Base-by-base conservation (phyloP, 2,113 vertebrate species). In the Cinclus mexicanus region DNA sequence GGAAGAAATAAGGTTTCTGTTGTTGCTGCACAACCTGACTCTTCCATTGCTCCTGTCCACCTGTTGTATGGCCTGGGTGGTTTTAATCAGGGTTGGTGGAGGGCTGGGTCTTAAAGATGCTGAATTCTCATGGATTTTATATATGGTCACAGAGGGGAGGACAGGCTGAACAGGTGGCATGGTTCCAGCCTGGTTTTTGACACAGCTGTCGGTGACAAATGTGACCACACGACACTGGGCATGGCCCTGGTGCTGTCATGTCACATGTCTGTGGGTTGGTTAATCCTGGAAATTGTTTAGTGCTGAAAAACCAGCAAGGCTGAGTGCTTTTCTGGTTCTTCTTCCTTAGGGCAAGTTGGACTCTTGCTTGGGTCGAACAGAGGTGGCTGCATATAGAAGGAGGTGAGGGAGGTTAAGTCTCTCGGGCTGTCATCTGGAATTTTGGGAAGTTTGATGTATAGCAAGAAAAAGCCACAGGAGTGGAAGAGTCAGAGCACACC, bases 181-280 rank as follows among this genome's bases (percentile, higher is more conserved):
- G 4, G 41, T 41, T 83, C 14, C 56, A 47, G 15, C 46, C 50
- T 61, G 83, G 3, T 35, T 77, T 88, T 44, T 77, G 41, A 39
- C 56, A 10, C 47, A 35, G 52, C 9, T 90, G 50, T 42, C 64
- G 56, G 42, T 89, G 64, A 52, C 50, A 91, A n/a, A 59, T 19
- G 35, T 1, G 11, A 35, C 61, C 24, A 12, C 39, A 56, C 68
- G 83, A 55, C 33, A 8, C 55, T 25, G 50, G 88, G 37, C 2
- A 0, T 23, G 35, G 12, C 35, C 18, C 29, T 0, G 0, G 22
- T 65, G 71, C 42, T 6, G 5, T 68, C 24, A 2, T 1, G 2
- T 75, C 12, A 4, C 0, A 0, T 78, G 24, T 37, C 44, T 35
- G 17, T 35, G 69, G 31, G 5, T 39, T 78, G 23, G 21, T 77